Percentiles rank a stretch among this genome's conserved stretches.
These are phyloP conservation scores for Gymnoscopelus microlampas DNA, from an alignment of 2,797 vertebrate genomes.

Conservation along the genomic window DNA sequence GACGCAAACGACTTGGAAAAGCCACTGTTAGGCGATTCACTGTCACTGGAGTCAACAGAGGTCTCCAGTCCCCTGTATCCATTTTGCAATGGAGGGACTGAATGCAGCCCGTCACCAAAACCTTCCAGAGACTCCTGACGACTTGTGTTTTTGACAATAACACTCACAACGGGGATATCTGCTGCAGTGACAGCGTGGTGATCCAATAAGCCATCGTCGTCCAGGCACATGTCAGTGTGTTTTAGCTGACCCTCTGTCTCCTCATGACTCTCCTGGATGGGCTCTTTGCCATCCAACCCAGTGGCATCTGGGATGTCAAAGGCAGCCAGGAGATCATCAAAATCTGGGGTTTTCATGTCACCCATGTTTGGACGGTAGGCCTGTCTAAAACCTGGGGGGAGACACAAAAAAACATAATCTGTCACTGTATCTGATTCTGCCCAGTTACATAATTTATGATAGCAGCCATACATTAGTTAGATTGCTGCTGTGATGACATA, in stretches of 20 bases:
- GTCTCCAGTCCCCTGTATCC: constrained; percentile 85
- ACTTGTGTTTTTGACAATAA: constrained; percentile 96
- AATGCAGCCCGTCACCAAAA: constrained; percentile 78
- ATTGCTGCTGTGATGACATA: not conserved
- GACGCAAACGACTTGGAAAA: constrained; percentile 87
- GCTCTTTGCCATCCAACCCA: constrained; percentile 94
- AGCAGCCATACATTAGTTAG: no score
- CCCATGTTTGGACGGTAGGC: constrained; percentile 88
- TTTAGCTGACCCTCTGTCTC: constrained; percentile 89
- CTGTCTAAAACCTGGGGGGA: constrained; percentile 68
- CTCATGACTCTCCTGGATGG: constrained; percentile 88
- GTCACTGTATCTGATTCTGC: no score
- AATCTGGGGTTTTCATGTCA: constrained; percentile 99
- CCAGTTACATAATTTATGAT: rapidly evolving
- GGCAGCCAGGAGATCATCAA: constrained; percentile 97
- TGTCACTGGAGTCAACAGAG: constrained; percentile 75
- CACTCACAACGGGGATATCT: constrained; percentile 91
- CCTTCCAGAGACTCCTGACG: constrained; percentile 90
- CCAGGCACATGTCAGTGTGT: constrained; percentile 86
- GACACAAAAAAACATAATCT: constrained; percentile 1
- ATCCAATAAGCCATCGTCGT: constrained; percentile 82
- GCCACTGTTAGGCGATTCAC: constrained; percentile 65
- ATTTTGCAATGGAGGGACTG: constrained; percentile 86
- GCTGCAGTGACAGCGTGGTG: constrained; percentile 79
- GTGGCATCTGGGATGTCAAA: constrained; percentile 99